These are phyloP conservation scores for Campoletis sonorensis DNA, from an alignment of 1,140 invertebrate genomes.

Conservation along the genomic window DNA sequence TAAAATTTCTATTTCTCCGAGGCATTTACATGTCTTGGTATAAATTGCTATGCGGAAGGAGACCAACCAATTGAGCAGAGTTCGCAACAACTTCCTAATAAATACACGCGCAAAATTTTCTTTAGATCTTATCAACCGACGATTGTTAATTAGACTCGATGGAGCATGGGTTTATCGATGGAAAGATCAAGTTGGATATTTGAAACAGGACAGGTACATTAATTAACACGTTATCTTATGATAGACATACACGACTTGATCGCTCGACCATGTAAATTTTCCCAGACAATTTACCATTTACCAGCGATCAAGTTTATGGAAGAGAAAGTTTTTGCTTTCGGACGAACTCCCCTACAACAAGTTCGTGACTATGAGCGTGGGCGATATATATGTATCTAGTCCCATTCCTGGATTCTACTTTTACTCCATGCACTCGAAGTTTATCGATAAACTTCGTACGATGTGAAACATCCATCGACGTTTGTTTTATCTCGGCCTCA, in stretches of 20 bases:
- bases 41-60: constrained; percentile 43
- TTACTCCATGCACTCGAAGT: background rate
- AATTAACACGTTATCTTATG: constrained; percentile 37
- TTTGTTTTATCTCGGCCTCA: background rate
- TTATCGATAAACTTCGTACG: constrained; percentile 6
- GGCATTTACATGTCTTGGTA: constrained; percentile 39
- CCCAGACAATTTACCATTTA: constrained; percentile 22
- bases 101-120: constrained; percentile 15
- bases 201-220: constrained; percentile 5
- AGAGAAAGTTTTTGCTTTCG: constrained; percentile 32
- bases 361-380: constrained; percentile 27
- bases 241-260: background rate
- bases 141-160: constrained; percentile 26
- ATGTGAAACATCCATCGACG: background rate
- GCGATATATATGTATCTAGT: constrained; percentile 9
- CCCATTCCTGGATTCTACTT: constrained; percentile 20
- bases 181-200: constrained; percentile 23
- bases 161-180: background rate
- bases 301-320: constrained; percentile 24
- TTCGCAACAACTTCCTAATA: background rate
- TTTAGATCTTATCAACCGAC: background rate
- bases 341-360: constrained; percentile 15
- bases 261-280: constrained; percentile 30
- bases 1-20: constrained; percentile 1
- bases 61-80: constrained; percentile 23